Evolutionary conservation across 2,888 invertebrate species (phyloP).

Genomic region (Parnassius glacialis): DNA sequence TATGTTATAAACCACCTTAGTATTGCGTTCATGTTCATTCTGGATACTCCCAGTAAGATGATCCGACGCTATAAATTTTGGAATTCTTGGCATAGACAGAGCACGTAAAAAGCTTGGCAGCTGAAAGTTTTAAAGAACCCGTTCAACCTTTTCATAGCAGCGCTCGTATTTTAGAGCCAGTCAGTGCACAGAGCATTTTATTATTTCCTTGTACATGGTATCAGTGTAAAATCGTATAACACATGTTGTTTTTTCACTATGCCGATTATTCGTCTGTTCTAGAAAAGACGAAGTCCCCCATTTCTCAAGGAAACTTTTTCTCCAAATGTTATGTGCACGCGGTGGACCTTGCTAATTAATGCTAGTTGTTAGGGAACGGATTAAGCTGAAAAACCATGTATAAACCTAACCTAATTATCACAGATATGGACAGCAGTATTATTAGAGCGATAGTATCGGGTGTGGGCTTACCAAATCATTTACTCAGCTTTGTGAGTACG

Average conservation of each 20-base stretch:
- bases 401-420: no score
- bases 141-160: conserved; percentile 15
- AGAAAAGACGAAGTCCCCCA: no score
- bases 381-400: no score
- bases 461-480: no score
- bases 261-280: no score
- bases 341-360: no score
- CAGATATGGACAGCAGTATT: no score
- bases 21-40: conserved; percentile 1
- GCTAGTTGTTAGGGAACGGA: no score
- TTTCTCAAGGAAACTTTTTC: no score
- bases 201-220: neutral
- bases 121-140: conserved; percentile 21
- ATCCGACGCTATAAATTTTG: conserved; percentile 17
- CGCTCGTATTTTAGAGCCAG: conserved; percentile 12
- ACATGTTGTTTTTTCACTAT: neutral
- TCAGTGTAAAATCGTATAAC: neutral
- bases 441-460: no score
- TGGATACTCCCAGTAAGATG: conserved; percentile 4
- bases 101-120: conserved; percentile 20
- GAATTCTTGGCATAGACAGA: conserved; percentile 14
- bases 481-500: no score
- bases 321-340: no score
- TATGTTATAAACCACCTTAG: neutral
- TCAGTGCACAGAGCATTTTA: conserved; percentile 6